phyloP scores from a whole-genome alignment of 2,113 vertebrate genomes.

The Siniperca chuatsi region DNA sequence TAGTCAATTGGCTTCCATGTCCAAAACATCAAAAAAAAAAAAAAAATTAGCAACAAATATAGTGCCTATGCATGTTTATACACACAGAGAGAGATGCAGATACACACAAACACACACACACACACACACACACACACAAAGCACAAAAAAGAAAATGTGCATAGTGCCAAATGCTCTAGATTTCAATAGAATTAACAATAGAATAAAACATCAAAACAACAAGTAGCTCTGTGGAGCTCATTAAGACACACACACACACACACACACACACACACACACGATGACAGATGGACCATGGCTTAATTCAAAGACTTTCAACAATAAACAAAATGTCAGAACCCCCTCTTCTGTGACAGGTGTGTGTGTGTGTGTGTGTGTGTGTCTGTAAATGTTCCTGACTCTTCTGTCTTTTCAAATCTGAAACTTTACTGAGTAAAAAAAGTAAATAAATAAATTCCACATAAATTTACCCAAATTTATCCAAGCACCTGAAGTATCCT shows the following conservation, averaged over 20 bases:
- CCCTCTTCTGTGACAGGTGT: conserved; percentile 20
- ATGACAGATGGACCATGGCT: conserved; percentile 14
- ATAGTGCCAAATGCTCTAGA: conserved; percentile 46
- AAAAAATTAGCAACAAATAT: conserved; percentile 35
- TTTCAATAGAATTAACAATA: conserved; percentile 38
- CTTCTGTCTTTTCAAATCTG: neutral
- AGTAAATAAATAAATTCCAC: neutral
- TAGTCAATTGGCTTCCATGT: conserved; percentile 37
- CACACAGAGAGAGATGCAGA: neutral
- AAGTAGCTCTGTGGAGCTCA: conserved; percentile 42
- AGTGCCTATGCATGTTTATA: conserved; percentile 10
- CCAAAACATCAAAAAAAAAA: conserved; percentile 33
- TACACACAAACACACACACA: neutral
- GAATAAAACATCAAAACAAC: conserved; percentile 62
- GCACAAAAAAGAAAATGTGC: conserved; percentile 1
- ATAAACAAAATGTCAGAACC: conserved; percentile 24
- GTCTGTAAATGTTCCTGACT: neutral
- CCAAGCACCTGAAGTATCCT: neutral
- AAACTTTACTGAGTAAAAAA: neutral
- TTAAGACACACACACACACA: conserved; percentile 29
- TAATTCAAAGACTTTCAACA: conserved; percentile 32
- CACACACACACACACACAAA: neutral
- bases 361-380: neutral
- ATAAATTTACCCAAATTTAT: neutral
- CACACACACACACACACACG: conserved; percentile 4